Conservation (phyloP, 2,888 invertebrate species). For the Agrilus mali region DNA sequence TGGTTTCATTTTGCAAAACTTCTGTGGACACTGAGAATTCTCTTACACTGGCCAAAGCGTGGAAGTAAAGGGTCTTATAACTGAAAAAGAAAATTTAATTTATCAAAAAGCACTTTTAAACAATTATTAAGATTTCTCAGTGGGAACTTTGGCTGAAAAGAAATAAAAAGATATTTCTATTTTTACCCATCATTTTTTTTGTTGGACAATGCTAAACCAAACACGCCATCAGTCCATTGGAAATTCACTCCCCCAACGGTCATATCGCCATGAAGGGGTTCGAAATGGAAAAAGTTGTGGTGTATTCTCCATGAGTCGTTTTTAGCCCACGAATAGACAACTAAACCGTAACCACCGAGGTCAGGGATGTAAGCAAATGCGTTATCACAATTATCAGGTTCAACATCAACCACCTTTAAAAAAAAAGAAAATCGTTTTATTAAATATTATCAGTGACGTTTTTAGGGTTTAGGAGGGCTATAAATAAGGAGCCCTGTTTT, state of each 20-base stretch:
- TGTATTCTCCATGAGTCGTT: conserved; percentile 67
- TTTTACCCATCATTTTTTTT: conserved; percentile 40
- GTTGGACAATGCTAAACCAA: conserved; percentile 53
- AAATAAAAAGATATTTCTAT: not conserved
- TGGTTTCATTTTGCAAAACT: conserved; percentile 58
- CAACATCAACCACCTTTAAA: conserved; percentile 53
- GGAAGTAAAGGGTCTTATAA: conserved; percentile 65
- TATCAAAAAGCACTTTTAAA: too few species aligned
- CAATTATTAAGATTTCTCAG: too few species aligned
- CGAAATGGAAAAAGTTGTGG: conserved; percentile 76
- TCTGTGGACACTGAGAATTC: conserved; percentile 68
- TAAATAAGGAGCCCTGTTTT: too few species aligned
- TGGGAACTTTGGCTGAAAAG: too few species aligned
- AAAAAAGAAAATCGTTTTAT: too few species aligned
- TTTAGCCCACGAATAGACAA: conserved; percentile 62
- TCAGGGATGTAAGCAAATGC: conserved; percentile 71
- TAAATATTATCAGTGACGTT: too few species aligned
- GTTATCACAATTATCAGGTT: conserved; percentile 55
- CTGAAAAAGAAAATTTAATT: conserved; percentile 27
- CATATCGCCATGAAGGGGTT: conserved; percentile 64
- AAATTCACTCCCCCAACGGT: conserved; percentile 67
- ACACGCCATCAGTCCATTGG: conserved; percentile 79
- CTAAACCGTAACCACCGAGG: conserved; percentile 58
- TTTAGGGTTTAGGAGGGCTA: too few species aligned
- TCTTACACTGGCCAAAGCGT: conserved; percentile 65